These are phyloP conservation scores for Sisor rabdophorus DNA, from an alignment of 2,113 vertebrate species.

Conservation along the genomic window DNA sequence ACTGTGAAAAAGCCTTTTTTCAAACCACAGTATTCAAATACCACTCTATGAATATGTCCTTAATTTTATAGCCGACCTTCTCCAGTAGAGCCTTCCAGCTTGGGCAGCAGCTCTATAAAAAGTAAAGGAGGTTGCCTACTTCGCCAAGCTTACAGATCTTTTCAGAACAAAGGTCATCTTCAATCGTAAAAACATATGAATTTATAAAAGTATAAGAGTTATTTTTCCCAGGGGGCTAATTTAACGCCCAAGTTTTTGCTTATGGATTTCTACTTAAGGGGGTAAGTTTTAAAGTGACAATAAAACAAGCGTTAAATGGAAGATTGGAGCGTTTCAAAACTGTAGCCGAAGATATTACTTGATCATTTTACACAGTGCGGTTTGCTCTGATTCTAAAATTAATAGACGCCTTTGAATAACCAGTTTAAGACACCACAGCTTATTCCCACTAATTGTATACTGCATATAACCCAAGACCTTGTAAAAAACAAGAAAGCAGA, in stretches of 20 bases:
- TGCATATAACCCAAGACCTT: constrained; percentile 49
- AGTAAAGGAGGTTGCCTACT: background rate
- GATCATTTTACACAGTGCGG: constrained; percentile 55
- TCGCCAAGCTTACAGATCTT: background rate
- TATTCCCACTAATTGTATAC: constrained; percentile 61
- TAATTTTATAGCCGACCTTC: constrained; percentile 51
- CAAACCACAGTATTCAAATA: constrained; percentile 42
- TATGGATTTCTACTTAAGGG: constrained; percentile 52
- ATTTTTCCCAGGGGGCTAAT: constrained; percentile 1
- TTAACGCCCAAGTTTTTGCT: background rate
- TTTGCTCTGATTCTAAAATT: constrained; percentile 58
- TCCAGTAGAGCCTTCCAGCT: constrained; percentile 21
- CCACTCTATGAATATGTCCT: constrained; percentile 58
- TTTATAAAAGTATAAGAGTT: background rate
- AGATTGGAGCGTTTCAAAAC: constrained; percentile 52
- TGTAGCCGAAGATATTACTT: constrained; percentile 45
- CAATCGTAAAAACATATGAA: constrained; percentile 16
- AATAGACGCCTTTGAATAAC: constrained; percentile 51
- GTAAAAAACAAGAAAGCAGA: constrained; percentile 50
- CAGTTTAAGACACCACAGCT: constrained; percentile 51
- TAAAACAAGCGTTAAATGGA: constrained; percentile 57
- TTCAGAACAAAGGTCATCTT: background rate
- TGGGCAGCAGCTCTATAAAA: constrained; percentile 26
- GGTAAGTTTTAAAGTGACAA: constrained; percentile 41
- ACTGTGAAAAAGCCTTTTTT: constrained; percentile 55